Conservation (phyloP, 1,140 invertebrate species). For the Papilio polytes region DNA sequence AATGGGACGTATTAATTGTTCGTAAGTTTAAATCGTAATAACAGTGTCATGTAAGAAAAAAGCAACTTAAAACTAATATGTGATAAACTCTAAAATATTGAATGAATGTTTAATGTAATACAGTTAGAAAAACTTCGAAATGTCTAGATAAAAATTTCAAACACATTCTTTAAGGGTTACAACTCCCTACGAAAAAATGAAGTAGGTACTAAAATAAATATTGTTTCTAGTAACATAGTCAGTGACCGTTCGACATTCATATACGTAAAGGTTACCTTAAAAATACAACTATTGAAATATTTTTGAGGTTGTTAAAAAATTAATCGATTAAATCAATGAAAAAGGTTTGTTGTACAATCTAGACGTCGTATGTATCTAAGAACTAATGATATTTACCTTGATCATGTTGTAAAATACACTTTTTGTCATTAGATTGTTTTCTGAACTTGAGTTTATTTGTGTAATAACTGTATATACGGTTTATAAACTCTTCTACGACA, state of each 20-base stretch:
- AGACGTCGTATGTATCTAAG: conserved; percentile 30
- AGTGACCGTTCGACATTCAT: not conserved
- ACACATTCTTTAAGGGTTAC: conserved; percentile 13
- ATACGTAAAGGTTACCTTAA: not conserved
- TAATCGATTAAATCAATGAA: conserved; percentile 23
- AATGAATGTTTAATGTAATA: not conserved
- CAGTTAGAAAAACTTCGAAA: not conserved
- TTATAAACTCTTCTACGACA: conserved; percentile 48
- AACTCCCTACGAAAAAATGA: conserved; percentile 5
- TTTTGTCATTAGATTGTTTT: conserved; percentile 8
- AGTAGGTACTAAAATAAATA: conserved; percentile 25
- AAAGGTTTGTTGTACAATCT: conserved; percentile 40
- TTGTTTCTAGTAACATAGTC: conserved; percentile 1
- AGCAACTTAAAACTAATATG: not conserved
- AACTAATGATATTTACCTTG: conserved; percentile 62
- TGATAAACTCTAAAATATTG: not conserved
- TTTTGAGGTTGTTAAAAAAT: conserved; percentile 20
- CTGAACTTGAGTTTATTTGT: conserved; percentile 22
- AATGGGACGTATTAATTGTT: not conserved
- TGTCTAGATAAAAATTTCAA: conserved; percentile 2
- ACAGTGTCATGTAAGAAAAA: conserved; percentile 11
- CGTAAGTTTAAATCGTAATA: not conserved
- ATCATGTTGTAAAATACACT: conserved; percentile 57
- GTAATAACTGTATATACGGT: conserved; percentile 32
- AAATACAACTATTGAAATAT: not conserved